Base-by-base conservation (phyloP, 2,888 invertebrate genomes). In the Biston stratarius region DNA sequence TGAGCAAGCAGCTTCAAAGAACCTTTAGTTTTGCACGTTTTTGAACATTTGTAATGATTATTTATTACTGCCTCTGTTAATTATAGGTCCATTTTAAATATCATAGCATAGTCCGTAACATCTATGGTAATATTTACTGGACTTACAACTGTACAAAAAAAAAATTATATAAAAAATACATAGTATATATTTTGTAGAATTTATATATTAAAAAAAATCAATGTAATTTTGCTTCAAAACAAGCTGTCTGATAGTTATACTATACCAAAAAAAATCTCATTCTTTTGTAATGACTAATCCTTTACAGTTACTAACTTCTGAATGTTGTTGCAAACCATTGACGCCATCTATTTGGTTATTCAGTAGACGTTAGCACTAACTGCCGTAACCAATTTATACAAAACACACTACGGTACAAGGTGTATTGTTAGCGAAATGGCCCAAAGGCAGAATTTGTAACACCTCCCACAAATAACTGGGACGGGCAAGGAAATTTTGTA, bases 371-470 rank as follows among this genome's bases (percentile, higher is more conserved):
- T 80, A 83, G 77, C 76, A 72, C 73, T 79, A 78, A 80, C 82
- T 82, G 82, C 81, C 82, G 81, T 80, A 83, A 82, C 82, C 83
- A 84, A 88, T 87, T 86, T 83, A 84, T 84, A 86, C 80, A 80
- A 81, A 81, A 84, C 83, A 73, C 74, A 69, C 73, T 70, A 64
- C 62, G 64, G 66, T 64, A 81, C 81, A 82, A 73, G 72, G 76
- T 77, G 83, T 84, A 85, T 87, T 86, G 87, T 86, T 87, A 68
- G 67, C 67, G 53, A 48, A 56, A 56, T 47, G 71, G 78, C 86
- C 85, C 78, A 70, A 72, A 77, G 89, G 86, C 82, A 78, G 78
- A 82, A 84, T 87, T 85, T 82, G 85, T 85, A 87, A 86, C 89
- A 89, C 86, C 83, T 83, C 74, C 82, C 78, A 84, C 83, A 83